phyloP scores from a whole-genome alignment of 2,888 invertebrate species.

The Drosophila birchii region DNA sequence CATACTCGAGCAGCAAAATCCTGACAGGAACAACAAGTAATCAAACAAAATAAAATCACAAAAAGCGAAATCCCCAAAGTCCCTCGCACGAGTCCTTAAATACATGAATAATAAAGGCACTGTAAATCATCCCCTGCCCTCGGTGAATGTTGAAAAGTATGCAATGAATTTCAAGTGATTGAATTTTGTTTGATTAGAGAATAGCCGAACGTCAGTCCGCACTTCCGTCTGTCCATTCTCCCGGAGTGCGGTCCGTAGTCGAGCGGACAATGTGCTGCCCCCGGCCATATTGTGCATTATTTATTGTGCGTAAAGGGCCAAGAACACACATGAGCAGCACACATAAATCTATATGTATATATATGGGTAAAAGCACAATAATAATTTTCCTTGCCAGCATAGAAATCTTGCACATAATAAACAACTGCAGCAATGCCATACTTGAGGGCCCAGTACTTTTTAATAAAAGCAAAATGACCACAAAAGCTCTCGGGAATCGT shows the following conservation, averaged over 20 bases:
- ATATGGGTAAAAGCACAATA: conserved; percentile 57
- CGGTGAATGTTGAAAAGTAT: conserved; percentile 27
- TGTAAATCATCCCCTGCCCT: conserved; percentile 29
- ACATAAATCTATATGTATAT: conserved; percentile 32
- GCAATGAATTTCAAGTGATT: conserved; percentile 49
- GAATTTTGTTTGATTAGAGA: conserved; percentile 50
- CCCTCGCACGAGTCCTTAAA: conserved; percentile 26
- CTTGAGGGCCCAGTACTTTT: conserved; percentile 50
- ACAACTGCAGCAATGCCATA: conserved; percentile 62
- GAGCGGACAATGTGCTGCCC: conserved; percentile 37
- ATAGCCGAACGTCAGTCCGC: conserved; percentile 16
- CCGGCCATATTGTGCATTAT: conserved; percentile 45
- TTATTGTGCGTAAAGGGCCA: conserved; percentile 50
- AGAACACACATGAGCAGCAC: conserved; percentile 18
- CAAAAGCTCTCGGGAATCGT: conserved; percentile 56
- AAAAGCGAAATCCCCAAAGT: conserved; percentile 26
- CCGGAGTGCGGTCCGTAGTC: conserved; percentile 15
- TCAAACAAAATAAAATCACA: conserved; percentile 42
- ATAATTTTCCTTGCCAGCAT: conserved; percentile 58
- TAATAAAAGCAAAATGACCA: conserved; percentile 72
- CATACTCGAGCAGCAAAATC: conserved; percentile 31
- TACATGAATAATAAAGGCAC: conserved; percentile 42
- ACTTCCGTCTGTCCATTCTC: background rate
- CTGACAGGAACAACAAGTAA: conserved; percentile 47
- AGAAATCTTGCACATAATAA: conserved; percentile 73